Evolutionary conservation across 2,888 invertebrate species (phyloP).

Genomic region (Coleophora deauratella): DNA sequence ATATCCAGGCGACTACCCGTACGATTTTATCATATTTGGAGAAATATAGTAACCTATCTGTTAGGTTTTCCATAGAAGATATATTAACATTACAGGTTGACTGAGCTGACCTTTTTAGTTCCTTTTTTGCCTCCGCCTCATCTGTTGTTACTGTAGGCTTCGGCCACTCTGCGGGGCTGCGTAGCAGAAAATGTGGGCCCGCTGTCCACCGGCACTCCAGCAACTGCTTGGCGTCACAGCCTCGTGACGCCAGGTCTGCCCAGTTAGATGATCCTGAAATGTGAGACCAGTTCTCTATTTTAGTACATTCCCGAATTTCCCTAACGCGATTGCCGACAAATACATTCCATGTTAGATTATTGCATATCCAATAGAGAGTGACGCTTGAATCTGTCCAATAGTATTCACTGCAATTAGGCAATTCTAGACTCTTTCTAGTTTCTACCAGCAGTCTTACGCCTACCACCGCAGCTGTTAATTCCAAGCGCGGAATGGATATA

Average conservation of each 20-base stretch:
- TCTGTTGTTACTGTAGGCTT: not conserved
- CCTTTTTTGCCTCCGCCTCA: not conserved
- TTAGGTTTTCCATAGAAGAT: not conserved
- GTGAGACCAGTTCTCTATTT: not conserved
- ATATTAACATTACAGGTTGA: not conserved
- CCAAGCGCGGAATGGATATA: no score
- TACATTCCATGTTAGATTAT: not conserved
- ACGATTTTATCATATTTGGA: not conserved
- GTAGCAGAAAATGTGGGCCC: not conserved
- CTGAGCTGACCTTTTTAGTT: no score
- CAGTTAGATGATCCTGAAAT: not conserved
- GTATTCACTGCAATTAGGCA: not conserved
- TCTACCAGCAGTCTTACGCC: not conserved
- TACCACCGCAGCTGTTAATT: not conserved
- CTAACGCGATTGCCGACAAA: conserved; percentile 1
- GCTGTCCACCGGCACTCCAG: not conserved
- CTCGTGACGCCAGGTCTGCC: conserved; percentile 1
- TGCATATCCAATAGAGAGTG: not conserved
- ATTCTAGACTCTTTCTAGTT: not conserved
- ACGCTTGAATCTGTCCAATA: conserved; percentile 2
- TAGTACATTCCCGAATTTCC: not conserved
- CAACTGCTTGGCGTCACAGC: not conserved
- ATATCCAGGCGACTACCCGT: no score
- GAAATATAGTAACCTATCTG: not conserved
- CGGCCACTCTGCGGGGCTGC: not conserved